Evolutionary conservation across 2,888 invertebrate species (phyloP).

Genomic region (Eutolmus rufibarbis): DNA sequence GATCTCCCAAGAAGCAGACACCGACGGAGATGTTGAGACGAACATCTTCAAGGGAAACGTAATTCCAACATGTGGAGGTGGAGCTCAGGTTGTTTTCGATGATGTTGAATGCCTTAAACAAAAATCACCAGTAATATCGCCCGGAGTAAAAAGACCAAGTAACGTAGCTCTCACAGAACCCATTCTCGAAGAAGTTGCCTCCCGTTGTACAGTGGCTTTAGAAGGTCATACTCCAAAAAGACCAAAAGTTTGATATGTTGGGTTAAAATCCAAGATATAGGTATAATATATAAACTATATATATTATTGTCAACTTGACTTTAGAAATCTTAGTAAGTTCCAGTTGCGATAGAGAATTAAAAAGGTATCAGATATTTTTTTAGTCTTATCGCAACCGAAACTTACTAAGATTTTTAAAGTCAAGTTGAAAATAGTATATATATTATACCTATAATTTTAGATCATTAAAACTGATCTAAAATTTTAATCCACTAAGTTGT

Average conservation of each 20-base stretch:
- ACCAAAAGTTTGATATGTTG: constrained; percentile 55
- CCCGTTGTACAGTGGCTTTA: constrained; percentile 60
- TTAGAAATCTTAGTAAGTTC: no score
- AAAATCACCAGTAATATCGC: constrained; percentile 73
- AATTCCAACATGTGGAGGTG: constrained; percentile 91
- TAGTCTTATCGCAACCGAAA: neutral
- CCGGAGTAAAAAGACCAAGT: constrained; percentile 61
- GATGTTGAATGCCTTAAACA: constrained; percentile 91
- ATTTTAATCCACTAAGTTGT: neutral
- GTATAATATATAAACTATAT: no score
- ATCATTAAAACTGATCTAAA: neutral
- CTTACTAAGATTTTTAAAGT: no score
- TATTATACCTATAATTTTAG: neutral
- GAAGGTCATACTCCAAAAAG: constrained; percentile 62
- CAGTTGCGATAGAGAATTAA: neutral
- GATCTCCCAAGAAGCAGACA: constrained; percentile 90
- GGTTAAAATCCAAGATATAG: no score
- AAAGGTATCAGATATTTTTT: no score
- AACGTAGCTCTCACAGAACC: constrained; percentile 49
- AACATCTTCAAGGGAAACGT: constrained; percentile 94
- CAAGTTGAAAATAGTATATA: no score
- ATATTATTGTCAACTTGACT: no score
- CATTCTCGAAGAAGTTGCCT: constrained; percentile 55
- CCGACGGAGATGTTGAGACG: constrained; percentile 92
- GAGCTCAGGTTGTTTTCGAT: constrained; percentile 93